A percentile compares a stretch with the other conserved stretches of the same genome.
Conservation (phyloP, 37 sponge, comb jelly and placozoan genomes). For the Geodia barretti region DNA sequence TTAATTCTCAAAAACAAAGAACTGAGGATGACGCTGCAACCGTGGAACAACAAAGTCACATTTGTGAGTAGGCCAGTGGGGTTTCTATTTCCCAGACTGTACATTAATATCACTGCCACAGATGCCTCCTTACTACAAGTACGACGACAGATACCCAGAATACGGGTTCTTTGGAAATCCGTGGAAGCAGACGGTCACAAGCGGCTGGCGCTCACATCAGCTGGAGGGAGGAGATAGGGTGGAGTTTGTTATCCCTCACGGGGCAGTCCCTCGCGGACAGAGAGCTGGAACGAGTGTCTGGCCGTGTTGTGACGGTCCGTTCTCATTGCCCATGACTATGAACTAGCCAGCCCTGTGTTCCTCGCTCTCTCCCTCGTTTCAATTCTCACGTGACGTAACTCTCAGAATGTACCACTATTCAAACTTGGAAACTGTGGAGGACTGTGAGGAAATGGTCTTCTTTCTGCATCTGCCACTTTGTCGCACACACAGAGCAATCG, state of each 20-base stretch:
- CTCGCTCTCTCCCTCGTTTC: not conserved
- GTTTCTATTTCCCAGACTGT: no score
- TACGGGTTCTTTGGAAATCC: not conserved
- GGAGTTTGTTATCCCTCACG: not conserved
- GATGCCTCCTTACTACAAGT: not conserved
- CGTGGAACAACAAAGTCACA: no score
- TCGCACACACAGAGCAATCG: no score
- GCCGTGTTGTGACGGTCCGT: conserved; percentile 12
- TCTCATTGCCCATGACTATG: not conserved
- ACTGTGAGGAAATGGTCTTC: no score
- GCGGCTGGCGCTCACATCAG: not conserved
- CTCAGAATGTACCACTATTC: no score
- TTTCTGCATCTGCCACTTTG: not conserved
- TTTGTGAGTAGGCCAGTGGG: no score
- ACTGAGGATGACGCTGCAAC: no score
- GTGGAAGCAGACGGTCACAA: not conserved
- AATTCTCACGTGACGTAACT: not conserved
- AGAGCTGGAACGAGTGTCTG: not conserved
- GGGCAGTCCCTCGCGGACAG: not conserved
- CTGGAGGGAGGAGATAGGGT: conserved; percentile 6
- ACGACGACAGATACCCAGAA: not conserved
- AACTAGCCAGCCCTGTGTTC: conserved; percentile 9
- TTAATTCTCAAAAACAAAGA: no score
- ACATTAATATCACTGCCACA: no score
- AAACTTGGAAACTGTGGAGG: no score